Base-by-base conservation (phyloP, 2,888 invertebrate genomes). In the Mesorhabditis sp. region DNA sequence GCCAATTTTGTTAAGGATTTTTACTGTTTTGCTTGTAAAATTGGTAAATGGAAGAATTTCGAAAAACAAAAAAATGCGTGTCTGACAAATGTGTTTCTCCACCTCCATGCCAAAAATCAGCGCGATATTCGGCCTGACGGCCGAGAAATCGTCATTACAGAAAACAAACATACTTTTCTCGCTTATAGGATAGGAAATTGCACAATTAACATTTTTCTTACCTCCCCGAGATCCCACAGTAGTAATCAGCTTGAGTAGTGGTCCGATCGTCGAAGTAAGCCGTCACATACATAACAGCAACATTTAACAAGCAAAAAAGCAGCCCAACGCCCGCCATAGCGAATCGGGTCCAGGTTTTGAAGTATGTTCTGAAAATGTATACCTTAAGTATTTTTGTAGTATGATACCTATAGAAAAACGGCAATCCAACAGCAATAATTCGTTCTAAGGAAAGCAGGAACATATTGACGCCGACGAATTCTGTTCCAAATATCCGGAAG, bases 161-260 rank as follows among this genome's bases (percentile, higher is more conserved):
- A n/a, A n/a, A n/a, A n/a, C n/a, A n/a, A n/a, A n/a, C n/a, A n/a
- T n/a, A n/a, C n/a, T n/a, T n/a, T n/a, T n/a, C n/a, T n/a, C n/a
- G n/a, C n/a, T n/a, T n/a, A n/a, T n/a, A n/a, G n/a, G n/a, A n/a
- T n/a, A n/a, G n/a, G n/a, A n/a, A 28, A 28, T 28, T 28, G 28
- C 28, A 28, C 28, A 28, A 28, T 28, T 28, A 13, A 50, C n/a
- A 50, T 50, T 50, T 50, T n/a, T 13, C 58, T n/a, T 0, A 50
- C 58, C 58, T 50, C n/a, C 58, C 58, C 58, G 58, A 50, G 7
- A 50, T 50, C n/a, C 58, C 58, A 50, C 58, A 50, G n/a, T 50
- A 50, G 2, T 50, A 50, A 2, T 50, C 58, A n/a, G 58, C 7
- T 50, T 50, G 58, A 13, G 58, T 50, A 10, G 7, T n/a, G 58